Evolutionary conservation across 2,797 vertebrate genomes (phyloP), one percentile per base, ranked within the genome.

Genomic region (Silurus aristotelis): DNA sequence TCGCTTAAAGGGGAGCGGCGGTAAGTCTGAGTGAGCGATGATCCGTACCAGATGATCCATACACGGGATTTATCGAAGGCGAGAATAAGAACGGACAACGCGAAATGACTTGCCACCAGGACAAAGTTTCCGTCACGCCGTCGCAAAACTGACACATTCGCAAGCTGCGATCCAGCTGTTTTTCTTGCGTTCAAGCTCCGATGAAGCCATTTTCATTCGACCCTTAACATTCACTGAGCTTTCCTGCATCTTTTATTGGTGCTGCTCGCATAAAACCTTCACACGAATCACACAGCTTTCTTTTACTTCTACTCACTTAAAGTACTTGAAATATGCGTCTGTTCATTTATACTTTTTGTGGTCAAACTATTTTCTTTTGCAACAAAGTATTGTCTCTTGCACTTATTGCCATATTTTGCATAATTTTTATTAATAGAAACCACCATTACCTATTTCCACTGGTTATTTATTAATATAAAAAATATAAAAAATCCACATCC

Each of bases 21-120:
- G 77, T 46, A 61, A 66, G 43, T 64, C 19, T 83, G 78, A 82
- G 9, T 25, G 13, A 60, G 71, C 58, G 13, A 91, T 94, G 92
- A 95, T 94, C 87, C 3, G 87, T 94, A 92, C 91, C 94, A 95
- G 93, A 94, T 94, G 93, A 93, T 87, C 56, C 55, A 67, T 31
- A 0, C 52, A 87, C 85, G 88, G 87, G 77, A 91, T 90, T 90
- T 87, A 88, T 83, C 58, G 70, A 87, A 48, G 87, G 87, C 85
- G 9, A 13, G 75, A 83, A 89, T 85, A 68, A 60, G 81, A 82
- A 78, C n/a, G 15, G 89, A 89, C 88, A 83, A 85, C 89, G 88
- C 87, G 88, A 92, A 85, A 88, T 22, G 87, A 91, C 85, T 56
- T 80, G 46, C 46, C 0, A 68, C 12, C 72, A 48, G n/a, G 67